Evolutionary conservation across 37 sponge, comb jelly and placozoan species (phyloP), one percentile per base, ranked within the genome.

Genomic region (Eunapius fragilis): DNA sequence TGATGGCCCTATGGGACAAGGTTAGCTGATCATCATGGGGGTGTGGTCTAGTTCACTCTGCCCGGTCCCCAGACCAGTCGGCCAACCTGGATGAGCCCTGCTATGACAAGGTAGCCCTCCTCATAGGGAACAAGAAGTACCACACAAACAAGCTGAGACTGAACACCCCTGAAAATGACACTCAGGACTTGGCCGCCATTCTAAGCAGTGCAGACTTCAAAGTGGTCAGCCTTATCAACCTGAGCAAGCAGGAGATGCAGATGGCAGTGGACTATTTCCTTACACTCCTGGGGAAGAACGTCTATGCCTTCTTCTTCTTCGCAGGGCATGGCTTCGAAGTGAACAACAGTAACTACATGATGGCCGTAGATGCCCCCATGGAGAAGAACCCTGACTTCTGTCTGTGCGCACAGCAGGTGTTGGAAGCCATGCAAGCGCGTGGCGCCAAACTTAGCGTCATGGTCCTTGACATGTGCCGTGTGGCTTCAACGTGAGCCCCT

Each of bases 281-380:
- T 37, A 75, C 82, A 32, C 86, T 97, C 48, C 84, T 97, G 33
- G 92, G 92, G 34, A 82, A 86, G 47, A 95, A 95, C 25, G 97
- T 98, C 50, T 96, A 98, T 45, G 97, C 97, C 26, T 80, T 98
- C 81, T 96, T 98, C 96, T 98, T 97, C 92, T 98, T 96, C 90
- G 99, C 97, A 49, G 99, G 99, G 17, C 99, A 98, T 71, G 99
- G 99, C 50, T 98, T 98, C 87, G 96, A 98, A 87, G 74, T 81
- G 36, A 90, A 91, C 73, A 77, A 85, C 27, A 89, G 75, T 80
- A 96, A 96, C 85, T 98, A 98, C 79, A 89, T 98, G 91, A 95
- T 98, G 93, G 89, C 94, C 0, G 97, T 96, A 34, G 99, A 98
- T 79, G 87, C 94, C 12, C 85, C 91, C 70, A 74, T 87, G 77